Conservation (phyloP, 1,140 invertebrate species). For the Parasteatoda tepidariorum region DNA sequence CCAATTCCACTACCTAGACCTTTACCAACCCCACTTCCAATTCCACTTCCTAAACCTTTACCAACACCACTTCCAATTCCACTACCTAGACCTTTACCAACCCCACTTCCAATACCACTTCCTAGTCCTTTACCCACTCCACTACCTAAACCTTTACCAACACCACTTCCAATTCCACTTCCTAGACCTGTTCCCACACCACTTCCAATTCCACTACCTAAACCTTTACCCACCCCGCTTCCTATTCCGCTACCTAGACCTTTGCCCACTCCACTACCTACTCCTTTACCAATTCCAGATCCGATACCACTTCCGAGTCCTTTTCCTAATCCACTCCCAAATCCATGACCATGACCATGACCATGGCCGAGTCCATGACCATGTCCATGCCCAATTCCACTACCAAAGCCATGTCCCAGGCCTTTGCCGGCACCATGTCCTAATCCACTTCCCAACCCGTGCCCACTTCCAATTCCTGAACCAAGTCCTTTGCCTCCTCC, state of each 20-base stretch:
- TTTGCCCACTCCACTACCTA: background rate
- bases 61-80: slow-evolving; percentile 1
- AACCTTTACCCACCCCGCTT: background rate
- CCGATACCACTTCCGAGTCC: slow-evolving; percentile 1
- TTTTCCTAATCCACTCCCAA: background rate
- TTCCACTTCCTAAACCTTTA: too few relatives aligned
- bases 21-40: background rate
- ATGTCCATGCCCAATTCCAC: background rate
- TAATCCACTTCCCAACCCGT: background rate
- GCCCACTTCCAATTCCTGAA: slow-evolving; percentile 14
- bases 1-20: background rate
- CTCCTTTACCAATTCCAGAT: background rate
- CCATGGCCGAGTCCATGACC: slow-evolving; percentile 8
- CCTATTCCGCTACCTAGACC: background rate
- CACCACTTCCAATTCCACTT: slow-evolving; percentile 8
- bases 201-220: background rate
- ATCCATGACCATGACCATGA: background rate
- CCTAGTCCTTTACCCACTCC: background rate
- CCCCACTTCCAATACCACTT: background rate
- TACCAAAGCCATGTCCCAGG: background rate
- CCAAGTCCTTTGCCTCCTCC: slow-evolving; percentile 23
- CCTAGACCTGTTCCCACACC: slow-evolving; percentile 5
- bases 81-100: slow-evolving; percentile 13
- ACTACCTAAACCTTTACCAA: background rate
- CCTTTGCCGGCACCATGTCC: background rate